These are phyloP conservation scores for Sinhomidia bicolor DNA, from an alignment of 2,888 invertebrate genomes.

Conservation along the genomic window DNA sequence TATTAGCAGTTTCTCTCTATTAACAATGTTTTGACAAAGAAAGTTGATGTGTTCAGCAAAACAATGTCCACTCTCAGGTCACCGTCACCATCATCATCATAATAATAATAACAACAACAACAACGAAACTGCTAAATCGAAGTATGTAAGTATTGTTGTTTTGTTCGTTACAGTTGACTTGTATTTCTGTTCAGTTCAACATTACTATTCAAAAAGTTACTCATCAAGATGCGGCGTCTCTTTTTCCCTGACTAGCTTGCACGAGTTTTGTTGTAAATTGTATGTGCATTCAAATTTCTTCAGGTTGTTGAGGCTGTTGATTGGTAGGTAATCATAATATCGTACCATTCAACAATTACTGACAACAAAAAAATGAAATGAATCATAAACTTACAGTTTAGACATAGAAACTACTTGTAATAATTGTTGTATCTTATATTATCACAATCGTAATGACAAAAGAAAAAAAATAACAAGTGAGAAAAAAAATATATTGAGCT, in stretches of 20 bases:
- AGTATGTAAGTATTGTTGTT: not conserved
- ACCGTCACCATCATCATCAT: not conserved
- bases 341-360: not conserved
- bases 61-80: not conserved
- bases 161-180: not conserved
- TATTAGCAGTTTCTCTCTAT: not conserved
- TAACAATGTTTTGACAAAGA: conserved; percentile 12
- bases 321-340: not conserved
- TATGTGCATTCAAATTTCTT: conserved; percentile 16
- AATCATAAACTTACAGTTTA: not conserved
- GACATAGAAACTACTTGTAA: not conserved
- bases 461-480: not conserved
- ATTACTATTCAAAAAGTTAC: not conserved
- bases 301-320: too few species aligned
- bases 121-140: too few species aligned
- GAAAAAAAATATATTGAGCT: not conserved
- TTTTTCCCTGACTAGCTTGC: not conserved
- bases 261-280: not conserved
- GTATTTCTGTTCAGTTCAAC: not conserved
- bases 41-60: not conserved
- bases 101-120: too few species aligned
- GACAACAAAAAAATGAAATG: conserved; percentile 16
- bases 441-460: not conserved
- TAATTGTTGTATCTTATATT: not conserved
- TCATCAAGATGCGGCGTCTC: conserved; percentile 4